Percentiles rank a stretch among this genome's conserved stretches.
Conservation (phyloP, 2,113 vertebrate genomes). For the Xenus cinereus region DNA sequence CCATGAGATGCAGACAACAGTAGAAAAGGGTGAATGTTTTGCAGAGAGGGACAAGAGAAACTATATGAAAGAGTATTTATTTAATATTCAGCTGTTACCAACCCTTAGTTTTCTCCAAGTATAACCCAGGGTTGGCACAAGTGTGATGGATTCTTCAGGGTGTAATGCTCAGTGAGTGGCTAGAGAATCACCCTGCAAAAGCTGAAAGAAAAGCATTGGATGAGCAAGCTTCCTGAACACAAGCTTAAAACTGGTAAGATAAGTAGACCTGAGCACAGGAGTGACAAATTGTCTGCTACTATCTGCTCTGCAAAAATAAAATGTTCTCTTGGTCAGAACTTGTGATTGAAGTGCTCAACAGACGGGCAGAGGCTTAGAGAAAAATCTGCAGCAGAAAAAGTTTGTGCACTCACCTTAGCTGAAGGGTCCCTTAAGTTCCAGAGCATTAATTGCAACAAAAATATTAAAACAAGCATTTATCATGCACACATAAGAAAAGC, state of each 20-base stretch:
- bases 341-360: not conserved
- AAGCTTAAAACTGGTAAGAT: not conserved
- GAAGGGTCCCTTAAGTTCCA: not conserved
- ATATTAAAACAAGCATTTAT: not conserved
- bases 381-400: not conserved
- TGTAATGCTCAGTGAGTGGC: not conserved
- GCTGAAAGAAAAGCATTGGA: not conserved
- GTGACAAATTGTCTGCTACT: not conserved
- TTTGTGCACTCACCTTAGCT: not conserved
- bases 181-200: not conserved
- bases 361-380: not conserved
- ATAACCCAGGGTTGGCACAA: not conserved
- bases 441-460: not conserved
- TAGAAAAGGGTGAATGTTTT: not conserved
- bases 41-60: not conserved
- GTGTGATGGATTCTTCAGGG: not conserved
- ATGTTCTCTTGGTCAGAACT: not conserved
- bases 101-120: not conserved
- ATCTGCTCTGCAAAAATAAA: not conserved
- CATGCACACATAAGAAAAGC: fast-evolving
- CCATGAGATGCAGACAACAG: not conserved
- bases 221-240: not conserved
- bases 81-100: not conserved
- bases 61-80: not conserved
- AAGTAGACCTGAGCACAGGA: not conserved